Percentiles rank a stretch among this genome's conserved stretches.
These are phyloP conservation scores for Isotomurus palustris DNA, from an alignment of 2,888 invertebrate species.

Conservation along the genomic window DNA sequence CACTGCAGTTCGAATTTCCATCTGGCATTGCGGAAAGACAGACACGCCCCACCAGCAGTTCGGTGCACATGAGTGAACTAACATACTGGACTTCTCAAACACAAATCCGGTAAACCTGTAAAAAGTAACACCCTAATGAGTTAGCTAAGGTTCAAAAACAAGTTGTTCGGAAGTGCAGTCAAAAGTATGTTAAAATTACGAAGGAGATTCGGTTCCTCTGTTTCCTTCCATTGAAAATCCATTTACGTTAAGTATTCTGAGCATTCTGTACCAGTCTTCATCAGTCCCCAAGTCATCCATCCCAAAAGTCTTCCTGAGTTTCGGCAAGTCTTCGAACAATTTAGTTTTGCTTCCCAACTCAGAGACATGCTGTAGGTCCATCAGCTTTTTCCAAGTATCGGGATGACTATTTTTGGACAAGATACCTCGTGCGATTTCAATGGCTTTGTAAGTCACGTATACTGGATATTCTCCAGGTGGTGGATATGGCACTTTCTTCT, in stretches of 20 bases:
- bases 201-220: conserved; percentile 4
- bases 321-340: conserved; percentile 19
- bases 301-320: conserved; percentile 24
- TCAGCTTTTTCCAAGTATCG: conserved; percentile 25
- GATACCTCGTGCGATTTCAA: conserved; percentile 31
- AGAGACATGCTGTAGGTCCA: conserved; percentile 25
- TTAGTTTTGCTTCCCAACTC: conserved; percentile 12
- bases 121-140: neutral
- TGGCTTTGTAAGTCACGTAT: conserved; percentile 23
- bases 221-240: conserved; percentile 20
- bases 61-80: conserved; percentile 66
- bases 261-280: conserved; percentile 26
- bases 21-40: conserved; percentile 51
- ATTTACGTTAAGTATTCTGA: conserved; percentile 31
- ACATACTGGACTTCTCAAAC: conserved; percentile 49
- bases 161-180: neutral
- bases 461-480: conserved; percentile 3
- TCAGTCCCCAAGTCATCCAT: conserved; percentile 22
- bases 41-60: conserved; percentile 46
- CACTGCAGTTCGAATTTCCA: conserved; percentile 62
- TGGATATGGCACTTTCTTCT: neutral
- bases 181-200: conserved; percentile 7
- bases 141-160: neutral
- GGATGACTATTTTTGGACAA: conserved; percentile 29
- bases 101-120: conserved; percentile 29